Conservation (phyloP, 1,140 invertebrate genomes). For the Thalassaphorura encarpata region DNA sequence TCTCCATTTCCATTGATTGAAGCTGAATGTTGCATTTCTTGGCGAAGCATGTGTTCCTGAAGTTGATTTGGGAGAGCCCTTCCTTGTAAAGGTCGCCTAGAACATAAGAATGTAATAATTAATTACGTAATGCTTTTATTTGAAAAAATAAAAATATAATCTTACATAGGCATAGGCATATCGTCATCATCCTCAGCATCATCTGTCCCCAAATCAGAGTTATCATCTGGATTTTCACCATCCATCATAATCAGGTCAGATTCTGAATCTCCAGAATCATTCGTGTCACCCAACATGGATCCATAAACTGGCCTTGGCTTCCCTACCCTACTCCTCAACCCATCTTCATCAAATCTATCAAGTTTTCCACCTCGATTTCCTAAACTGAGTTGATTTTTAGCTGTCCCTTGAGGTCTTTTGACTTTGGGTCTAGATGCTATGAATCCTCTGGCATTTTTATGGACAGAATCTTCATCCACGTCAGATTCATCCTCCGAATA, state of each 20-base stretch:
- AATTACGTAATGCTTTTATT: too few relatives aligned
- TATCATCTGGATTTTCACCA: slow-evolving; percentile 26
- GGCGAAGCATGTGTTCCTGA: too few relatives aligned
- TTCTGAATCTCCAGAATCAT: slow-evolving; percentile 27
- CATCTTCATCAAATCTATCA: not conserved
- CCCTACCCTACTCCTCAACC: not conserved
- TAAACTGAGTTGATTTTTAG: not conserved
- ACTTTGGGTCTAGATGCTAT: slow-evolving; percentile 9
- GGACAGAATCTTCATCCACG: slow-evolving; percentile 4
- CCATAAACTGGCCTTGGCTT: slow-evolving; percentile 24
- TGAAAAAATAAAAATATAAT: not conserved
- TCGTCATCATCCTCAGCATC: slow-evolving; percentile 30
- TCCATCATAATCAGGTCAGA: slow-evolving; percentile 29
- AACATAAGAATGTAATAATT: too few relatives aligned
- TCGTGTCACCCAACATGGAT: slow-evolving; percentile 21
- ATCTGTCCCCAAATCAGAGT: slow-evolving; percentile 24
- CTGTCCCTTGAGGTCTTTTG: not conserved
- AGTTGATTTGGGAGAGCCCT: too few relatives aligned
- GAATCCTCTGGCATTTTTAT: slow-evolving; percentile 1
- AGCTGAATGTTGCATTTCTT: too few relatives aligned
- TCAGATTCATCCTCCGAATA: slow-evolving; percentile 8
- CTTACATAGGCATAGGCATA: not conserved
- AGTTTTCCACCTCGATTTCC: slow-evolving; percentile 1
- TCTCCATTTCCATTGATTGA: too few relatives aligned
- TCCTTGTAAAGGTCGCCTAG: too few relatives aligned